A percentile compares a stretch with the other conserved stretches of the same genome.
These are phyloP conservation scores for Drosophila ficusphila DNA, from an alignment of 1,140 invertebrate genomes.

Conservation along the genomic window DNA sequence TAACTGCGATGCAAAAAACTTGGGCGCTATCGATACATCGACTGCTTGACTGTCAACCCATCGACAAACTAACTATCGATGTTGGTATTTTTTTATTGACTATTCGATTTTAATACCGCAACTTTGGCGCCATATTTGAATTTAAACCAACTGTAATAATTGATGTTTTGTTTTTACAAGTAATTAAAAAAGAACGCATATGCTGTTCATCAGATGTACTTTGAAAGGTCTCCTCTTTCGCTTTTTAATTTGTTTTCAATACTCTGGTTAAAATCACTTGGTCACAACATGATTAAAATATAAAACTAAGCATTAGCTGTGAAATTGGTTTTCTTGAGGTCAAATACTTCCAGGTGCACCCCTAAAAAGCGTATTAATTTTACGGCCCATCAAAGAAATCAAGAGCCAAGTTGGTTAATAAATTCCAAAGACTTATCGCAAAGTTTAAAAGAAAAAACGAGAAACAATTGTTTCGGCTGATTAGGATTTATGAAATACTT, in stretches of 20 bases:
- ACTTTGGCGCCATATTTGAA: neutral
- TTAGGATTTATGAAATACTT: slow-evolving; percentile 44
- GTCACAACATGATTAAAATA: neutral
- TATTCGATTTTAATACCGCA: neutral
- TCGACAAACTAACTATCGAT: neutral
- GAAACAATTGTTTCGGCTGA: neutral
- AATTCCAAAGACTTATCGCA: slow-evolving; percentile 15
- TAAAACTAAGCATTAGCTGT: neutral
- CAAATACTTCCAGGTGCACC: neutral
- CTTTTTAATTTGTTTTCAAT: too few species aligned
- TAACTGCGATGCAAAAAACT: slow-evolving; percentile 21
- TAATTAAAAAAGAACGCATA: too few species aligned
- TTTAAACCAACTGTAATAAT: too few species aligned
- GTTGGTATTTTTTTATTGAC: slow-evolving; percentile 1
- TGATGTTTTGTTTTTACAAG: too few species aligned
- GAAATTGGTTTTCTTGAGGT: neutral
- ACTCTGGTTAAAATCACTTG: too few species aligned
- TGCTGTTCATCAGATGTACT: too few species aligned
- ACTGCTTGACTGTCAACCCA: neutral
- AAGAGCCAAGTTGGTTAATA: slow-evolving; percentile 3
- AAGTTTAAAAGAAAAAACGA: neutral
- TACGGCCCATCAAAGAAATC: neutral
- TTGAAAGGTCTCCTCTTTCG: too few species aligned
- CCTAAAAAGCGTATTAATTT: slow-evolving; percentile 3
- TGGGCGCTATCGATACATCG: neutral